Percentiles rank a stretch among this genome's conserved stretches.
Evolutionary conservation across 2,888 invertebrate genomes (phyloP).

Genomic region (Pheosia tremula): DNA sequence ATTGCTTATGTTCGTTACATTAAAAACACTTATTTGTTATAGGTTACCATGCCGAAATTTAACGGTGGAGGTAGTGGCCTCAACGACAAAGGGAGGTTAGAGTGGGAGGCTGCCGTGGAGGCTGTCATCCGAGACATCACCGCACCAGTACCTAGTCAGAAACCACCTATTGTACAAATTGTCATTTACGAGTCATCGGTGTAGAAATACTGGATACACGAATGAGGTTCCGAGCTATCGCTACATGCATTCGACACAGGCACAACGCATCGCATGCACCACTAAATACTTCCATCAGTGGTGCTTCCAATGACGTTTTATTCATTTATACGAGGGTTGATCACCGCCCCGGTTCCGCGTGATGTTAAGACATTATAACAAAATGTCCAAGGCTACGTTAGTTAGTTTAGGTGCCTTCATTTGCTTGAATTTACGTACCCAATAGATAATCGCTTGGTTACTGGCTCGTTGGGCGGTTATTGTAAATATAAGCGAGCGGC

Average conservation of each 20-base stretch:
- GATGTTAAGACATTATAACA: slow-evolving; percentile 46
- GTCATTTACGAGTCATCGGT: slow-evolving; percentile 96
- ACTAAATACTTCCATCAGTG: slow-evolving; percentile 29
- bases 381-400: slow-evolving; percentile 39
- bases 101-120: slow-evolving; percentile 91
- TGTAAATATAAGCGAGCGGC: slow-evolving; percentile 20
- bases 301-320: slow-evolving; percentile 26
- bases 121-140: slow-evolving; percentile 90
- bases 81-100: slow-evolving; percentile 83
- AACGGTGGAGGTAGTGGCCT: slow-evolving; percentile 68
- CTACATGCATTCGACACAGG: slow-evolving; percentile 12
- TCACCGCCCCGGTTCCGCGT: slow-evolving; percentile 46
- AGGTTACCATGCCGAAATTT: slow-evolving; percentile 91
- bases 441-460: slow-evolving; percentile 19
- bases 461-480: slow-evolving; percentile 13
- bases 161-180: slow-evolving; percentile 90
- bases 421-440: slow-evolving; percentile 30
- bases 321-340: slow-evolving; percentile 32
- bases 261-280: slow-evolving; percentile 24
- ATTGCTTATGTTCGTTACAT: not conserved
- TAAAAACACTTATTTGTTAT: slow-evolving; percentile 46
- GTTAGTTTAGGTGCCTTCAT: slow-evolving; percentile 15
- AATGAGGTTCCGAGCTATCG: slow-evolving; percentile 4
- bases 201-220: slow-evolving; percentile 54
- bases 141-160: slow-evolving; percentile 83